Evolutionary conservation across 2,888 invertebrate species (phyloP), one percentile per base, ranked within the genome.

Genomic region (Coleophora deauratella): DNA sequence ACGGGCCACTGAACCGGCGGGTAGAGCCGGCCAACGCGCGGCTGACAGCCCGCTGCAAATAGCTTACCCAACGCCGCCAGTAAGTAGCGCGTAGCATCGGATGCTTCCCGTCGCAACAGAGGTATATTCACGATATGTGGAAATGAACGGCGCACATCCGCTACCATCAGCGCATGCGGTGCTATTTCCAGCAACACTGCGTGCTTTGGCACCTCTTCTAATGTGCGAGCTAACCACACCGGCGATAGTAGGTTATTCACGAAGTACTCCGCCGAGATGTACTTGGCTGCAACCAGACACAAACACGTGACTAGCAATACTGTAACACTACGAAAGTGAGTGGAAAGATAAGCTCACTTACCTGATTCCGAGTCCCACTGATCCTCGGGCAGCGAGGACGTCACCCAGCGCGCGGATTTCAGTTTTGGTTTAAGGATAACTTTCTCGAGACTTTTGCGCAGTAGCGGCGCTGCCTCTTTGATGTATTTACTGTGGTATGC

Each of bases 401-500:
- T 96, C 43, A 99, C 87, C 99, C 99, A 99, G 56, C 91, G 90
- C 0, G 88, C 51, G 0, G 93, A 90, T 50, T 99, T 90, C 49
- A 90, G 91, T 71, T 92, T 93, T 1, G 96, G 93, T 44, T 86
- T 88, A 0, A 92, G 89, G 58, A 98, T 94, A 42, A 97, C 91
- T 75, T 91, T 90, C 58, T 95, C 93, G 35, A 97, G 87, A 47
- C 91, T 90, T 55, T 89, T 87, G 43, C 91, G 89, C 57, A 98
- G 87, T 73, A 90, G 91, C 21, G 95, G 94, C 40, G 94, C 96
- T 33, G 94, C 96, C 30, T 91, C 88, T 3, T 93, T 92, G 63
- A 98, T 94, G 77, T 95, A 96, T 70, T 92, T 91, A 74, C 96
- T 96, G 84, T 98, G 98, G 88, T 98, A 98, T 10, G 97, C 97